These are phyloP conservation scores for Campoletis sonorensis DNA, from an alignment of 1,140 invertebrate genomes.

Conservation along the genomic window DNA sequence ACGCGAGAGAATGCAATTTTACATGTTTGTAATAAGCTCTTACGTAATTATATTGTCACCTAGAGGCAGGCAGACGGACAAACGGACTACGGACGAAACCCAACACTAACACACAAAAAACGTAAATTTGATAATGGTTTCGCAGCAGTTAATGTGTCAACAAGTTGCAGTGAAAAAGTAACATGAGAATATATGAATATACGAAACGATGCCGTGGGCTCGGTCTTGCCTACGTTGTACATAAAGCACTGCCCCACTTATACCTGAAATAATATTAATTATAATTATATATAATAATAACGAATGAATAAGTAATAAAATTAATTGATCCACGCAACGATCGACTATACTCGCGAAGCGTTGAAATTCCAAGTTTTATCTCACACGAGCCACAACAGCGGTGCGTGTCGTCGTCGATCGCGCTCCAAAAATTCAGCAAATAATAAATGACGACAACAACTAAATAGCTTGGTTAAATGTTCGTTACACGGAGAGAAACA, in stretches of 20 bases:
- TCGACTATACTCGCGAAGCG: too few species aligned
- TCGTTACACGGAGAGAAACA: too few species aligned
- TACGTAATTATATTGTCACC: constrained; percentile 36
- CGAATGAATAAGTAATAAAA: neutral
- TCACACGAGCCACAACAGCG: too few species aligned
- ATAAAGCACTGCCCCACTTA: constrained; percentile 63
- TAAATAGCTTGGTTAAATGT: too few species aligned
- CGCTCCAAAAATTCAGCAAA: too few species aligned
- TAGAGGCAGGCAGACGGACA: too few species aligned
- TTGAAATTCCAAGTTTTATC: too few species aligned
- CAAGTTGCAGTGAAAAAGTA: constrained; percentile 31
- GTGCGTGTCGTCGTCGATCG: too few species aligned
- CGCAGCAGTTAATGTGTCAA: constrained; percentile 31
- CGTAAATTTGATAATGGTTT: constrained; percentile 9
- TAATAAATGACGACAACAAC: too few species aligned
- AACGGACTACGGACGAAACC: constrained; percentile 1
- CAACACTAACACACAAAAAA: neutral
- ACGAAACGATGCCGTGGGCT: constrained; percentile 51
- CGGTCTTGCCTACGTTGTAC: constrained; percentile 60
- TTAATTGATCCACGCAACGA: neutral
- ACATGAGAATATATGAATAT: constrained; percentile 21
- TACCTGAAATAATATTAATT: constrained; percentile 48
- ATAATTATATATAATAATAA: constrained; percentile 36
- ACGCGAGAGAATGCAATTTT: constrained; percentile 47
- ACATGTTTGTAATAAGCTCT: constrained; percentile 54